Evolutionary conservation across 2,888 invertebrate genomes (phyloP).

Genomic region (Leucozona laternaria): DNA sequence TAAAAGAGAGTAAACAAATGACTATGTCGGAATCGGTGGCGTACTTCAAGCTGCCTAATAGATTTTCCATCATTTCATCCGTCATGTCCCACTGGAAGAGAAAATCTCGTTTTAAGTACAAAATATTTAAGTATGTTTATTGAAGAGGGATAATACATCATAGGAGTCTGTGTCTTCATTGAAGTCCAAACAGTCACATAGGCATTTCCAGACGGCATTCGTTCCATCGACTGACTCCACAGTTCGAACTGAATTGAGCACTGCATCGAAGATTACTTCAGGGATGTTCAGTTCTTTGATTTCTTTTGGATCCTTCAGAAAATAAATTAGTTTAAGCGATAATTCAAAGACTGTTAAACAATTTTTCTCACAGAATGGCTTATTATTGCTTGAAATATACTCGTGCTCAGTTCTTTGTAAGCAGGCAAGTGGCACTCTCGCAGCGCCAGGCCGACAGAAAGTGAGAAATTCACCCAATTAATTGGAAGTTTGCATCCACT

Average conservation of each 20-base stretch:
- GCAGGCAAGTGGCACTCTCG: constrained; percentile 79
- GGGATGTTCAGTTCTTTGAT: constrained; percentile 80
- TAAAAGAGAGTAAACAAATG: constrained; percentile 78
- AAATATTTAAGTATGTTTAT: neutral
- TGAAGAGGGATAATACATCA: constrained; percentile 76
- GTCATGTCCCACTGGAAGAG: constrained; percentile 80
- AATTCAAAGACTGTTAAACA: neutral
- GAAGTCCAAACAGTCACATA: constrained; percentile 80
- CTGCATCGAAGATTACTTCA: constrained; percentile 80
- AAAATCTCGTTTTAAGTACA: neutral
- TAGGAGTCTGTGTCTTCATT: constrained; percentile 78
- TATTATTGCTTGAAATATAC: constrained; percentile 79
- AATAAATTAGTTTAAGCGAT: neutral
- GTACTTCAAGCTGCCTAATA: constrained; percentile 79
- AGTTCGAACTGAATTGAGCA: constrained; percentile 79
- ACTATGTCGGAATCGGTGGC: constrained; percentile 77
- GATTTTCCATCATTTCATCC: constrained; percentile 81
- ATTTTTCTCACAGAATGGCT: constrained; percentile 78
- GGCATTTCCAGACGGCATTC: constrained; percentile 79
- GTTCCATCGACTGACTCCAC: constrained; percentile 78
- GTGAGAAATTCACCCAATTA: constrained; percentile 78
- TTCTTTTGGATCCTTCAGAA: constrained; percentile 76
- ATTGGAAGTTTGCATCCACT: constrained; percentile 40
- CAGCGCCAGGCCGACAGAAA: constrained; percentile 81
- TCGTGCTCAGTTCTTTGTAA: constrained; percentile 80